These are phyloP conservation scores for Pterophyllum scalare DNA, from an alignment of 2,113 vertebrate species.

Conservation along the genomic window DNA sequence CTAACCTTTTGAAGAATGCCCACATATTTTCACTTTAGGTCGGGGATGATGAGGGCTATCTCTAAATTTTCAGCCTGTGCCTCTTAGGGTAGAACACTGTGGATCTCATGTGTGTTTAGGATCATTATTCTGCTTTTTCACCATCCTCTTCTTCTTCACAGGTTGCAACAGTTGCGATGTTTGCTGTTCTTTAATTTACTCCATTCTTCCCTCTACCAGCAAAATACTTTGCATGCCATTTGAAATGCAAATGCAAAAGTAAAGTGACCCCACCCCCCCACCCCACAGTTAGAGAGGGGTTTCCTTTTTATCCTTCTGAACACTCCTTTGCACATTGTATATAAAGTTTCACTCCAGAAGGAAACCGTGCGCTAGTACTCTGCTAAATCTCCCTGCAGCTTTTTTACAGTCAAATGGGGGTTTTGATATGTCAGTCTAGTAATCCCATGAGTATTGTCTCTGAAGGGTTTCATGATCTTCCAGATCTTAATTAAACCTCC, in stretches of 20 bases:
- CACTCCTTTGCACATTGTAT: background rate
- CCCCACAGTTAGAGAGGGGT: background rate
- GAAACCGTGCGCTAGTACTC: background rate
- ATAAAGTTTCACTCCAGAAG: background rate
- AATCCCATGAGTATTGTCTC: background rate
- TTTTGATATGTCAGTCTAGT: background rate
- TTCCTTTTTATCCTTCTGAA: background rate
- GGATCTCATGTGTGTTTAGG: background rate
- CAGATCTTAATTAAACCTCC: background rate
- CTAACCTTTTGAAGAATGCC: background rate
- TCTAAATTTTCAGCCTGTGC: background rate
- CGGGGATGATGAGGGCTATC: background rate
- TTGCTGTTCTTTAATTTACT: background rate
- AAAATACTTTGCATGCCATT: background rate
- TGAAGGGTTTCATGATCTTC: background rate
- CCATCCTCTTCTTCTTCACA: too few species aligned
- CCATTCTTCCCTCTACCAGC: background rate
- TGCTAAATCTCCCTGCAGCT: background rate
- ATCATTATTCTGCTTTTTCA: too few species aligned
- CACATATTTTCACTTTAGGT: background rate
- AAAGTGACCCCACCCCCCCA: background rate
- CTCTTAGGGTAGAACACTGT: background rate
- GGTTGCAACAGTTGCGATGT: background rate
- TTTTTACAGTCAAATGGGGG: background rate
- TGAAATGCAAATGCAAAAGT: background rate